Conservation (phyloP, 1,140 invertebrate species). For the Magallana ariakensis region DNA sequence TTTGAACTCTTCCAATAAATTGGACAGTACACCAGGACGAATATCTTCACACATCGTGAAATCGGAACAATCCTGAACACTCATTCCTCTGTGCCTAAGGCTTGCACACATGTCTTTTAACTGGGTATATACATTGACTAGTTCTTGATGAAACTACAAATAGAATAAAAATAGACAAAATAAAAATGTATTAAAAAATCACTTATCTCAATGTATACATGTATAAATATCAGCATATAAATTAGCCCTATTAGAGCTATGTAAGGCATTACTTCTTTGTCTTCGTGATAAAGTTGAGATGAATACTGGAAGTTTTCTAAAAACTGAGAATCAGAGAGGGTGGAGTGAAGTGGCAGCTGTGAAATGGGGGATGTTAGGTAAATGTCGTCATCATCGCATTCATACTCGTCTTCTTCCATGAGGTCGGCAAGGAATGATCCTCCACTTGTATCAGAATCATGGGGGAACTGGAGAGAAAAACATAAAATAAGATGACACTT, state of each 20-base stretch:
- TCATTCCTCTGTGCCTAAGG: background rate
- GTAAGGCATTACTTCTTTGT: background rate
- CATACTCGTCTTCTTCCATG: slow-evolving; percentile 17
- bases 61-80: background rate
- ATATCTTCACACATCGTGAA: slow-evolving; percentile 2
- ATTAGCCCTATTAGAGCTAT: too few relatives aligned
- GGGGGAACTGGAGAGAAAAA: background rate
- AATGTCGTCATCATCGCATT: slow-evolving; percentile 21
- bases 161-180: background rate
- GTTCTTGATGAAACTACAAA: slow-evolving; percentile 52
- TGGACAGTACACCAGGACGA: slow-evolving; percentile 39
- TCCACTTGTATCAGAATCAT: background rate
- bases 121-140: slow-evolving; percentile 47
- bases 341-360: background rate
- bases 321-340: slow-evolving; percentile 1
- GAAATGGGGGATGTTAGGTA: background rate
- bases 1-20: slow-evolving; percentile 45
- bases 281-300: slow-evolving; percentile 8
- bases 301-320: slow-evolving; percentile 28
- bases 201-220: too few relatives aligned
- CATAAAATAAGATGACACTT: background rate
- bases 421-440: background rate
- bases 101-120: slow-evolving; percentile 47
- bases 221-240: too few relatives aligned
- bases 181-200: too few relatives aligned